Conservation (phyloP, 2,888 invertebrate genomes). For the Antheraea assamensis region DNA sequence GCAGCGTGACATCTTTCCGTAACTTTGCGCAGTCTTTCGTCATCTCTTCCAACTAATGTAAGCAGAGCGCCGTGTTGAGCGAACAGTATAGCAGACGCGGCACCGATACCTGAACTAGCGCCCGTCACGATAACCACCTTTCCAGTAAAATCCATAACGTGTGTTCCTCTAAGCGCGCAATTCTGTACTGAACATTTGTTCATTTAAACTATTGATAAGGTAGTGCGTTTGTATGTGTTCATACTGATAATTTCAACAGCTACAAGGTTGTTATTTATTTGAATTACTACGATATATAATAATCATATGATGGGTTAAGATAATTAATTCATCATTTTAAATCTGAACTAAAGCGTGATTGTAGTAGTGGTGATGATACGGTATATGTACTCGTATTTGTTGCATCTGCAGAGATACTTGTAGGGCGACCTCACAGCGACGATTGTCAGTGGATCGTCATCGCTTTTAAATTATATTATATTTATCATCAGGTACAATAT, state of each 20-base stretch:
- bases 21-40: constrained; percentile 45
- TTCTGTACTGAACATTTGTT: constrained; percentile 14
- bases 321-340: background rate
- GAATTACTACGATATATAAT: background rate
- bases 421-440: too few relatives aligned
- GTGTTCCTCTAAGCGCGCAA: constrained; percentile 5
- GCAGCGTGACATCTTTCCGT: constrained; percentile 43
- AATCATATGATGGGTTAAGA: background rate
- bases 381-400: too few relatives aligned
- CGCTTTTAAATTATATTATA: too few relatives aligned
- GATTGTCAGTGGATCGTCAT: too few relatives aligned
- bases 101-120: constrained; percentile 64
- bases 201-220: constrained; percentile 22
- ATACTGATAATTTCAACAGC: background rate
- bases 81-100: constrained; percentile 53
- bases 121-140: constrained; percentile 65
- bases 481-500: too few relatives aligned
- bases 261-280: background rate
- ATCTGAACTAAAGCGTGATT: background rate
- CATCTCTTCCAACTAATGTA: constrained; percentile 57
- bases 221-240: background rate
- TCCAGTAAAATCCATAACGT: constrained; percentile 53
- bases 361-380: too few relatives aligned
- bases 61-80: constrained; percentile 54
- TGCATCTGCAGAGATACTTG: too few relatives aligned